Base-by-base conservation (phyloP, 2,888 invertebrate genomes). In the Mythimna pallens region DNA sequence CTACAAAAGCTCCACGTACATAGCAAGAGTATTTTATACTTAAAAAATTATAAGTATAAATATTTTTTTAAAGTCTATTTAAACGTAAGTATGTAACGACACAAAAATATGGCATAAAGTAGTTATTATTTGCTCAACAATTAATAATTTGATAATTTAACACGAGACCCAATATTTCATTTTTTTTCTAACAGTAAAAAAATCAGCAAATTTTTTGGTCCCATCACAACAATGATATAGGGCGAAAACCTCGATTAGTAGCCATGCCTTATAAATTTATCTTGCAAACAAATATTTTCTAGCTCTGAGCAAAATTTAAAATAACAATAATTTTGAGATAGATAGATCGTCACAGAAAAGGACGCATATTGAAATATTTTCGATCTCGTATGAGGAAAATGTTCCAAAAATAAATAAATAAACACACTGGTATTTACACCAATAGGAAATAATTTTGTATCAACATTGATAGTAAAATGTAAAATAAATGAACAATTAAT, bases 141-240 rank as follows among this genome's bases (percentile, higher is more conserved):
- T 76, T 59, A 57, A 62, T 34, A 62, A 61, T 64, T 61, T 58
- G 55, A 74, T 67, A 68, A 69, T 65, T 57, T 59, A 73, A 81
- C 70, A 76, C 69, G 82, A 84, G 82, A 85, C 85, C 81, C 72
- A 76, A 77, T 50, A 73, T 75, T 81, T 71, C 67, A 70, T 65
- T 47, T 71, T 70, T 70, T 62, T 20, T 68, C 70, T 62, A 79
- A 73, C 61, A 78, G 76, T 63, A 87, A 87, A 86, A 73, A 82
- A 88, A 87, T 83, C 83, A 85, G 83, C 83, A 76, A 86, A 89
- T 85, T 88, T 89, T 87, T 92, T 92, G 92, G 92, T 92, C 92
- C 92, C 92, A 91, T 91, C 86, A 87, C 87, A 90, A 88, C 87
- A 90, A 88, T 87, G 79, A 87, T 89, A 87, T 61, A 78, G 73